Percentiles rank a stretch among this genome's conserved stretches.
Conservation (phyloP, 2,797 vertebrate genomes). For the Nyctibius grandis region DNA sequence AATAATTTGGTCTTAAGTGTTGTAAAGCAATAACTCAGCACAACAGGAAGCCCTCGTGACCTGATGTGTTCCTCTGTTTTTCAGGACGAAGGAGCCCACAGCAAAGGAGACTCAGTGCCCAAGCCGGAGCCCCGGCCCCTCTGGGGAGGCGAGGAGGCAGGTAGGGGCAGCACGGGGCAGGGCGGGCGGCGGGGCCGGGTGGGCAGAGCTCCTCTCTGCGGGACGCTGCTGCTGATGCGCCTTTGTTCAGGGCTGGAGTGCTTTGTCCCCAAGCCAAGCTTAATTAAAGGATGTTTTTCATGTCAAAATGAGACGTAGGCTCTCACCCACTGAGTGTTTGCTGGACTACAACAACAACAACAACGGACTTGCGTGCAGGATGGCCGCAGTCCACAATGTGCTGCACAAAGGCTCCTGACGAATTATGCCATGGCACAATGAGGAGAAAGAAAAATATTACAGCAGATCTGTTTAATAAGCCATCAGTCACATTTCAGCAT, state of each 20-base stretch:
- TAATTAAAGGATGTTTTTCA: neutral
- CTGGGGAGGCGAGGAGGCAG: constrained; percentile 73
- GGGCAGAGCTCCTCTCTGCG: fast-evolving
- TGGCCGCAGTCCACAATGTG: neutral
- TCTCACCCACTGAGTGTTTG: neutral
- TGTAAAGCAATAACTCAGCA: neutral
- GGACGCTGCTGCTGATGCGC: neutral
- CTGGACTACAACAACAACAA: neutral
- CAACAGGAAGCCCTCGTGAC: neutral
- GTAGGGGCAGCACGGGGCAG: neutral
- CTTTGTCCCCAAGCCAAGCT: neutral
- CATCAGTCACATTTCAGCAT: neutral
- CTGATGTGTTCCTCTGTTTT: constrained; percentile 60
- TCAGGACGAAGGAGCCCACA: constrained; percentile 72
- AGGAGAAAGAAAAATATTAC: neutral
- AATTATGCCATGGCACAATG: neutral
- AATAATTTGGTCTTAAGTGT: neutral
- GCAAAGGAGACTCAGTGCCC: constrained; percentile 54
- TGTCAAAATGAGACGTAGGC: neutral
- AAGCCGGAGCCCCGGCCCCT: constrained; percentile 68
- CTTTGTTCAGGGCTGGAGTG: neutral
- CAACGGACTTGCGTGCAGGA: neutral
- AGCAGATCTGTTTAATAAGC: neutral
- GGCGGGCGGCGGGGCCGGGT: fast-evolving
- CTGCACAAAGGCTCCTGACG: neutral